Base-by-base conservation (phyloP, 2,797 vertebrate species). In the Sphaeramia orbicularis region DNA sequence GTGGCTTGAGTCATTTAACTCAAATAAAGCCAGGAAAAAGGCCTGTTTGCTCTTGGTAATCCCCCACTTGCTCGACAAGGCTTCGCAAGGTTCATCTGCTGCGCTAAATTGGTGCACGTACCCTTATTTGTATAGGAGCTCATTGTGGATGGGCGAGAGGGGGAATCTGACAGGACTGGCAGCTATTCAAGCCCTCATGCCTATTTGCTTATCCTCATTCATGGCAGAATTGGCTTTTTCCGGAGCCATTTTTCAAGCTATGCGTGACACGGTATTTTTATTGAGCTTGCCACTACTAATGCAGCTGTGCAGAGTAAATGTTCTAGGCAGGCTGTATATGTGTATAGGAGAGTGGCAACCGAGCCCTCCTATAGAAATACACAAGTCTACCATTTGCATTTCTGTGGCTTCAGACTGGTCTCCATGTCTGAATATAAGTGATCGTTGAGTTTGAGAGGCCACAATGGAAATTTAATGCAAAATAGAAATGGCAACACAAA, bases 161-260 rank as follows among this genome's bases (percentile, higher is more conserved):
- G 70, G 62, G 75, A 52, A 84, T 86, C 76, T 86, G 83, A 88
- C 85, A 87, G 78, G 70, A 83, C 91, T 91, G 85, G 90, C 86
- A 86, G 87, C 78, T 63, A 89, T 90, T 92, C 90, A 92, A 89
- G 83, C 85, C 59, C 86, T 91, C 88, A 82, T 91, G 89, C 89
- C 83, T 92, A 90, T 93, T 93, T 92, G 85, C 86, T 93, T 87
- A 89, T 90, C 87, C 90, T 88, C 87, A 89, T 92, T 92, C 90
- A 90, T 72, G 78, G 88, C 85, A 86, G 81, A 91, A 89, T 90
- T 86, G 87, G 83, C 88, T 91, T 91, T 89, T 89, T 90, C 85
- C 80, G 51, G 81, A 89, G 84, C 78, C 77, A 81, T 90, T 93
- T 91, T 81, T 90, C 87, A 84, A 82, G 81, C 82, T 71, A 86